phyloP scores from a whole-genome alignment of 2,888 invertebrate genomes.

The Lasiommata megera region DNA sequence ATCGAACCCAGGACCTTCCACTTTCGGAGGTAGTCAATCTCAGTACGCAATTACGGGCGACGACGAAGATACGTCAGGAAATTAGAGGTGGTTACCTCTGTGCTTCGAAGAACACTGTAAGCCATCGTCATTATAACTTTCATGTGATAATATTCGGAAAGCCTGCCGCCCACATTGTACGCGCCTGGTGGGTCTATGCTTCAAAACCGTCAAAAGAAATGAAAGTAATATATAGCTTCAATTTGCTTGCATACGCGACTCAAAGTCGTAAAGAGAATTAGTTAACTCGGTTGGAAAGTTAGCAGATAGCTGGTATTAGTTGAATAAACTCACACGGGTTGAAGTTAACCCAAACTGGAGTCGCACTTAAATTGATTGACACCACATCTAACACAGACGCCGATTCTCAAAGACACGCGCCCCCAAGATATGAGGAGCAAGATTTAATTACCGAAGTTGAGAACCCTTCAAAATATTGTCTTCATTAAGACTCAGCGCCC shows the following conservation, averaged over 20 bases:
- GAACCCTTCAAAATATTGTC: slow-evolving; percentile 68
- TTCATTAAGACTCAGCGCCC: slow-evolving; percentile 66
- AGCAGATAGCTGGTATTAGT: neutral
- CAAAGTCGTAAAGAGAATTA: slow-evolving; percentile 19
- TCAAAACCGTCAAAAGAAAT: too few relatives aligned
- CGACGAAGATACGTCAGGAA: too few relatives aligned
- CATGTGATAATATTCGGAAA: too few relatives aligned
- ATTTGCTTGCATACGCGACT: neutral
- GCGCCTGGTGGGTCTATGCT: too few relatives aligned
- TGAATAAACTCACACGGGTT: slow-evolving; percentile 2
- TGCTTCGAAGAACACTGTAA: too few relatives aligned
- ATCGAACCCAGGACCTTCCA: too few relatives aligned
- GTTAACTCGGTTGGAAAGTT: slow-evolving; percentile 2
- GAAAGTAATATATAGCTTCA: neutral
- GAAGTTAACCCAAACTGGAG: slow-evolving; percentile 24
- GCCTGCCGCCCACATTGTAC: too few relatives aligned
- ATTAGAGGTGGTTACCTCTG: too few relatives aligned
- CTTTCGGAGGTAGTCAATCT: too few relatives aligned
- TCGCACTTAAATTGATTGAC: slow-evolving; percentile 49
- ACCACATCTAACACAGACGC: slow-evolving; percentile 54
- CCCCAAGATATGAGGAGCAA: slow-evolving; percentile 51
- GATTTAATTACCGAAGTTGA: slow-evolving; percentile 69
- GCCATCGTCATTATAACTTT: too few relatives aligned
- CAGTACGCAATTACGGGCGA: too few relatives aligned
- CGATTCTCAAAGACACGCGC: slow-evolving; percentile 47